These are phyloP conservation scores for Enteromius mattozi DNA, from an alignment of 2,797 vertebrate species.

Conservation along the genomic window DNA sequence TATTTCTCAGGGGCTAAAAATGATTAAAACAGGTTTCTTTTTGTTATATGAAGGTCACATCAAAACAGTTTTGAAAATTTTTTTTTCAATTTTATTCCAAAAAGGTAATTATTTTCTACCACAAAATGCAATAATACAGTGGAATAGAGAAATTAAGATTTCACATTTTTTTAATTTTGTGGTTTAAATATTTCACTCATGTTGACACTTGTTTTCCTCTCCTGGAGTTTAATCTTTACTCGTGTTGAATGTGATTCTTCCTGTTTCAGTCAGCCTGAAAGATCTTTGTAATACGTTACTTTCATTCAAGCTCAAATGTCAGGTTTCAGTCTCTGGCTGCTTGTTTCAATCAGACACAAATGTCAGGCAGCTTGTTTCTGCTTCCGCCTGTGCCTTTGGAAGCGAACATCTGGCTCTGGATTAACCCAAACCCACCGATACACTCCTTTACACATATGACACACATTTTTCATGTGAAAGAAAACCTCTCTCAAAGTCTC, in stretches of 20 bases:
- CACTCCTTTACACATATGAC: constrained; percentile 12
- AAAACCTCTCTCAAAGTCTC: constrained; percentile 19
- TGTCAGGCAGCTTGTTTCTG: constrained; percentile 45
- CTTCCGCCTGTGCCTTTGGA: constrained; percentile 26
- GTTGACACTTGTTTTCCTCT: constrained; percentile 26
- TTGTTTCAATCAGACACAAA: constrained; percentile 51
- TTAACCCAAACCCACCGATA: constrained; percentile 25
- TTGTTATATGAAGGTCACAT: not conserved
- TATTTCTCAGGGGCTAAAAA: not conserved
- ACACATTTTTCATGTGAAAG: constrained; percentile 13
- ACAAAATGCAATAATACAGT: not conserved
- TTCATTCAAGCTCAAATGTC: constrained; percentile 49
- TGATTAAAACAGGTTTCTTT: too few relatives aligned
- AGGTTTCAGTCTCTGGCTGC: constrained; percentile 42
- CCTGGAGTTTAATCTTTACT: constrained; percentile 5
- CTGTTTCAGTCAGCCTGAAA: constrained; percentile 28
- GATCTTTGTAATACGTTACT: constrained; percentile 37
- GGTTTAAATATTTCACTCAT: constrained; percentile 17
- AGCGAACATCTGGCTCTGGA: constrained; percentile 27
- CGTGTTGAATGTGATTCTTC: constrained; percentile 29
- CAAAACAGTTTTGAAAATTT: not conserved
- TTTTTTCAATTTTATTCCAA: too few relatives aligned
- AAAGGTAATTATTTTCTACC: not conserved
- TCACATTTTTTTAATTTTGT: constrained; percentile 18
- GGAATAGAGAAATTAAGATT: not conserved